phyloP scores from a whole-genome alignment of 2,888 invertebrate genomes.

The Nasonovia ribisnigri region DNA sequence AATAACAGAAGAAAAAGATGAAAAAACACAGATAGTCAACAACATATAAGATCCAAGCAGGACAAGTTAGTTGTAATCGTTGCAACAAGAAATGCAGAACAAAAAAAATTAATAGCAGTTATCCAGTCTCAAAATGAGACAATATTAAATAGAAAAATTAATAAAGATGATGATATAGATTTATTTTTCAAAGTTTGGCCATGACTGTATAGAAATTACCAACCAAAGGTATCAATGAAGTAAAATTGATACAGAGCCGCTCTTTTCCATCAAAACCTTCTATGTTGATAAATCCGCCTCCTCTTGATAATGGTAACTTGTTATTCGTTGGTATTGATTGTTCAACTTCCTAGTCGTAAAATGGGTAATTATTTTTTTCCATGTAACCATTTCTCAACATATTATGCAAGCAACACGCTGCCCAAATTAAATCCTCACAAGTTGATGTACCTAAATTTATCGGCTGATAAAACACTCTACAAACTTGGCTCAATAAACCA shows the following conservation, averaged over 20 bases:
- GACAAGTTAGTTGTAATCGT: not conserved
- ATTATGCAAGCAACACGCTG: conserved; percentile 17
- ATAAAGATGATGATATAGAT: conserved; percentile 63
- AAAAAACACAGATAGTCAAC: not conserved
- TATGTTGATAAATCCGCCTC: conserved; percentile 28
- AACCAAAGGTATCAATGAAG: not conserved
- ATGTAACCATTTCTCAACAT: conserved; percentile 16
- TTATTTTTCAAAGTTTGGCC: conserved; percentile 66
- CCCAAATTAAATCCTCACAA: conserved; percentile 1
- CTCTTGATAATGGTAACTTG: conserved; percentile 13
- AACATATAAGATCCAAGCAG: not conserved
- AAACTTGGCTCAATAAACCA: conserved; percentile 18
- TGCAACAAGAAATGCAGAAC: conserved; percentile 1
- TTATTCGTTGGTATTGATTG: conserved; percentile 15
- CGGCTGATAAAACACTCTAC: conserved; percentile 6
- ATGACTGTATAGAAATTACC: conserved; percentile 64
- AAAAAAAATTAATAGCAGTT: not conserved
- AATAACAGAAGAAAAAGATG: not conserved
- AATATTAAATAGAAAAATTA: not conserved
- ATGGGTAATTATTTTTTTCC: conserved; percentile 16
- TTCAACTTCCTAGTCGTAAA: conserved; percentile 25
- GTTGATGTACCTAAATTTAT: conserved; percentile 15
- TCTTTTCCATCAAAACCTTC: conserved; percentile 30
- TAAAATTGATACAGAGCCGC: conserved; percentile 2
- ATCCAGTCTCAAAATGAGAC: not conserved